These are phyloP conservation scores for Argya squamiceps DNA, from an alignment of 2,797 vertebrate species.

Conservation along the genomic window DNA sequence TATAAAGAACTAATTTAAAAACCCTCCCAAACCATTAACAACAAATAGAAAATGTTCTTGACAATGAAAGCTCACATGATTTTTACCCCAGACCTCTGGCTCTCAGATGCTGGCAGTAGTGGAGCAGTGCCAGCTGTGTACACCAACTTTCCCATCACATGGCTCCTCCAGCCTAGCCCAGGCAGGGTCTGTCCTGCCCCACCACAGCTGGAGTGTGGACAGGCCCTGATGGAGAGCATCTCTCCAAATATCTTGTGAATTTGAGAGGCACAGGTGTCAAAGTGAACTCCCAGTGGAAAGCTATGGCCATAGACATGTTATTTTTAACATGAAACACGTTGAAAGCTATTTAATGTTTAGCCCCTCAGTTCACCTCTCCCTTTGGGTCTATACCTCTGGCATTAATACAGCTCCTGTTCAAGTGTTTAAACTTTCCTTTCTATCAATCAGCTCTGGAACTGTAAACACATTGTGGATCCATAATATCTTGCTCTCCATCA, in stretches of 20 bases:
- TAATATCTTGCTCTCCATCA: not conserved
- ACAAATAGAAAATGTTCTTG: not conserved
- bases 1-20: not conserved
- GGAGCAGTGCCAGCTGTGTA: not conserved
- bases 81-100: not conserved
- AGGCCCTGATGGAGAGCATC: not conserved
- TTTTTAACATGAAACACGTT: not conserved
- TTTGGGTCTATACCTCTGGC: not conserved
- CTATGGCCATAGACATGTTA: not conserved
- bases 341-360: not conserved
- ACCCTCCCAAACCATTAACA: not conserved
- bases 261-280: not conserved
- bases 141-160: fast-evolving
- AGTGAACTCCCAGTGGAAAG: not conserved
- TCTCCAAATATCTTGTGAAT: not conserved
- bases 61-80: not conserved
- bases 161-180: not conserved
- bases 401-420: not conserved
- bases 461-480: not conserved
- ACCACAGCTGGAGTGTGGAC: not conserved
- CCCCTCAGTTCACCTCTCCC: not conserved
- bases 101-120: not conserved
- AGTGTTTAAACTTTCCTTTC: not conserved
- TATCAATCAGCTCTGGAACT: not conserved
- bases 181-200: not conserved